Evolutionary conservation across 2,888 invertebrate genomes (phyloP).

Genomic region (Conistra vaccinii): DNA sequence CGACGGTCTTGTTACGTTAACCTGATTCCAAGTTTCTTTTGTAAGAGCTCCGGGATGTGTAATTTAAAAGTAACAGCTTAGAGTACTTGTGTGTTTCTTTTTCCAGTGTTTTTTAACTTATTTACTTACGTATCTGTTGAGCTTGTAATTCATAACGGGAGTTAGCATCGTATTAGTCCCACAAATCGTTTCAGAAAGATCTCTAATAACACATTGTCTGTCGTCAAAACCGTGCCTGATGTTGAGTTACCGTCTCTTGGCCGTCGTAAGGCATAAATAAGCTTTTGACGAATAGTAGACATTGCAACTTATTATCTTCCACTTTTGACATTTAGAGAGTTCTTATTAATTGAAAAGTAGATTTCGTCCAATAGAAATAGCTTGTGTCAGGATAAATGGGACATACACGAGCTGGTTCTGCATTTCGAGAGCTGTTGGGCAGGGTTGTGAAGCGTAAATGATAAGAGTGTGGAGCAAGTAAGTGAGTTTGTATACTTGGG

Average conservation of each 20-base stretch:
- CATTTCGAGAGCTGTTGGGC: no score
- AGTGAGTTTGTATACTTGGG: no score
- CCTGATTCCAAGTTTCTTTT: conserved; percentile 73
- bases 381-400: no score
- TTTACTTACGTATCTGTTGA: background rate
- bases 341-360: background rate
- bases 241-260: background rate
- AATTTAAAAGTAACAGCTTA: conserved; percentile 61
- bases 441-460: no score
- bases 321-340: background rate
- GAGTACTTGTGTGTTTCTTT: conserved; percentile 35
- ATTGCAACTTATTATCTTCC: background rate
- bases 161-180: background rate
- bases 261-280: no score
- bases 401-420: no score
- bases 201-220: background rate
- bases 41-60: conserved; percentile 63
- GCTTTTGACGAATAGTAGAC: background rate
- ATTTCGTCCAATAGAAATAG: background rate
- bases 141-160: background rate
- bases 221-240: background rate
- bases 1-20: conserved; percentile 77
- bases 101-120: conserved; percentile 11
- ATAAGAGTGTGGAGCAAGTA: no score
- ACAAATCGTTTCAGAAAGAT: background rate